Base-by-base conservation (phyloP, 2,797 vertebrate species). In the Sciaenops ocellatus region DNA sequence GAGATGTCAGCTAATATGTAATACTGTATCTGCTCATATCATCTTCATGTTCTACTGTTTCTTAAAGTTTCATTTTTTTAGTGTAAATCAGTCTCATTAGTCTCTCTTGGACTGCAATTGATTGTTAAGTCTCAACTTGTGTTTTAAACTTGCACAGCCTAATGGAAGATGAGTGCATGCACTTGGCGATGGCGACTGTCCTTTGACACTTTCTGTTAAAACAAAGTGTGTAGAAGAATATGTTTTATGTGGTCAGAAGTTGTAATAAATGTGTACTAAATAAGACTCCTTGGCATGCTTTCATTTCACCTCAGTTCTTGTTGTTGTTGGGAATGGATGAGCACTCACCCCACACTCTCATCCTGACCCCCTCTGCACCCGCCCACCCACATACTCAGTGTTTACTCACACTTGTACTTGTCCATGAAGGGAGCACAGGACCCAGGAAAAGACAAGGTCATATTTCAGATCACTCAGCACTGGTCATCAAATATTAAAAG, bases 191-290 rank as follows among this genome's bases (percentile, higher is more conserved):
- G 51, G 22, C 47, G 75, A 83, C 44, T 81, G 73, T 75, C 74
- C 78, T 84, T 73, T 78, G 75, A 90, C 67, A 73, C 80, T 67
- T 83, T 83, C 69, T 80, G 60, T 71, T 77, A 6, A 79, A 74
- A 82, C 57, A 80, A 63, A 73, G 63, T 87, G 50, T 88, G 77
- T 74, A 78, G 69, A 87, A 62, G 76, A 73, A 78, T 44, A 44
- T 82, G 62, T 90, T 90, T 93, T 91, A 91, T 90, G 76, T 90
- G 75, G 65, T 84, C 41, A 55, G 69, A 86, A 85, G 80, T 85
- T 76, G 71, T 87, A 94, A 94, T 95, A 95, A 94, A 94, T 84
- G 77, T 82, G n/a, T 86, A 85, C 85, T 62, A 15, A 13, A 44
- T 38, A 54, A 82, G 50, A 55, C 24, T 83, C 17, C 9, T 22